Evolutionary conservation across 2,113 vertebrate species (phyloP), one percentile per base, ranked within the genome.

Genomic region (Geothlypis trichas): DNA sequence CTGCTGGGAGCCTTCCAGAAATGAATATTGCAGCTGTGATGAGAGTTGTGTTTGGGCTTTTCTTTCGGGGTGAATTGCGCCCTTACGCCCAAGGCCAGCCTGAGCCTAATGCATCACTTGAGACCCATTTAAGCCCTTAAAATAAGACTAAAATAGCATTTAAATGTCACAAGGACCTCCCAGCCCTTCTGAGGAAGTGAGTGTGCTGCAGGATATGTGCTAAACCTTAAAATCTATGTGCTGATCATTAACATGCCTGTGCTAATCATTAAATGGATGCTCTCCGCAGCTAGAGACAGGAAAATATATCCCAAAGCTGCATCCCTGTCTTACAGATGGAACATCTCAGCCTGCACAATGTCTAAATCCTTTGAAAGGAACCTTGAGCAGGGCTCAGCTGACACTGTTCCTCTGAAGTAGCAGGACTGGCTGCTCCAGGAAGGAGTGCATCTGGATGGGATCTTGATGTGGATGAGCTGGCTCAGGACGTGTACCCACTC

Each of bases 1-100:
- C 93, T 95, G 95, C 88, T 97, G 95, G 83, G 92, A 11, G 28
- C 76, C 57, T 96, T 97, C 93, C 96, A 97, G 87, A 80, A 97
- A 96, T 97, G 86, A 91, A 75, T 92, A 96, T 96, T 97, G 90
- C 95, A 96, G 95, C 95, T 97, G 96, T 79, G 95, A 97, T 96
- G 94, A 92, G 61, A 80, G 87, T 89, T 85, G 63, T 35, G 52
- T 63, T 95, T 67, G 84, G 79, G 75, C 87, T 84, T 91, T 90
- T 55, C 77, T 85, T 92, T 90, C 2, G 74, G 87, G 77, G 67
- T 75, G 83, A 92, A 92, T 81, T 41, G 66, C 11, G 2, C 86
- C 90, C 93, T 61, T 65, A 74, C 18, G 6, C 73, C 90, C 86
- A 84, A 87, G 83, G 73, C 83, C 80, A 79, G 85, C 26, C 58